A percentile compares a stretch with the other conserved stretches of the same genome.
These are phyloP conservation scores for Glossophaga mutica DNA, from an alignment of 2,797 vertebrate species.

Conservation along the genomic window DNA sequence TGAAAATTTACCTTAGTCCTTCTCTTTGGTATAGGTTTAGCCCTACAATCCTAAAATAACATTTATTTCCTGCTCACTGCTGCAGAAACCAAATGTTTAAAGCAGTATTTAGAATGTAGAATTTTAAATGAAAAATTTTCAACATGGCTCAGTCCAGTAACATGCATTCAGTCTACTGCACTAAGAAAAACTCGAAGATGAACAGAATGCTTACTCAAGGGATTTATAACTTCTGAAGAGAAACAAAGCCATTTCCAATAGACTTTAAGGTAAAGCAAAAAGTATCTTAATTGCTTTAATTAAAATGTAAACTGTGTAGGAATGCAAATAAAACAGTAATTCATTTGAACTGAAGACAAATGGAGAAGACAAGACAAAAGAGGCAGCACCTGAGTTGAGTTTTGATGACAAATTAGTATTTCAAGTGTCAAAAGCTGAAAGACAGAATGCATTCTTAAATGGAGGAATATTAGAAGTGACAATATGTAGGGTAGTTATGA, in stretches of 20 bases:
- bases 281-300: neutral
- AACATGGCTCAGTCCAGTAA: neutral
- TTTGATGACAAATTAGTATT: neutral
- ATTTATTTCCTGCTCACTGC: neutral
- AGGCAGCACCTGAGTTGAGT: neutral
- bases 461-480: neutral
- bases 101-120: neutral
- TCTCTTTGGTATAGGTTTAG: neutral
- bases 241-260: neutral
- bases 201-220: neutral
- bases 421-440: neutral
- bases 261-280: neutral
- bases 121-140: neutral
- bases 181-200: neutral
- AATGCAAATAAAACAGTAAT: neutral
- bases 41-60: neutral
- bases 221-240: neutral
- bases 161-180: neutral
- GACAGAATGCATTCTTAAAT: neutral
- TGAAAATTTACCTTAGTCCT: neutral
- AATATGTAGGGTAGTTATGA: neutral
- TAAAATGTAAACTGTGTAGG: neutral
- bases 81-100: neutral
- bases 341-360: slow-evolving; percentile 5
- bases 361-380: neutral